Evolutionary conservation across 2,113 vertebrate genomes (phyloP).

Genomic region (Oceanites oceanicus): DNA sequence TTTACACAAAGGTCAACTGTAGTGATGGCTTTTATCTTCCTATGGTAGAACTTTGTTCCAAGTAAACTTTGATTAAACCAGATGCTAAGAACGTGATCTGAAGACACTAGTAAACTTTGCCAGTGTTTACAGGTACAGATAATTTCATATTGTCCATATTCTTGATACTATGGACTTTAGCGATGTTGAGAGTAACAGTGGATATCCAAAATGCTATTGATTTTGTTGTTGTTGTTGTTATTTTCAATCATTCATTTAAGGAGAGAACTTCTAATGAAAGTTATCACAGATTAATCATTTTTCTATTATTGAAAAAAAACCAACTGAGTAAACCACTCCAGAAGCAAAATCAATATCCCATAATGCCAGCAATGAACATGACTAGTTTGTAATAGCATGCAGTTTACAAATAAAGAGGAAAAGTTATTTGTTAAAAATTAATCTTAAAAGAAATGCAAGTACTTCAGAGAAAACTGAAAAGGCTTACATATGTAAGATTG

Average conservation of each 20-base stretch:
- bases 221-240: neutral
- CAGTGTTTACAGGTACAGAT: neutral
- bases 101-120: neutral
- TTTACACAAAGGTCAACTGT: conserved; percentile 48
- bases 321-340: neutral
- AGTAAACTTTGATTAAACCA: neutral
- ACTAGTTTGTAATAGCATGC: neutral
- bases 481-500: neutral
- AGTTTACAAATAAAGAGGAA: neutral
- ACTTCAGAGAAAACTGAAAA: neutral
- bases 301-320: neutral
- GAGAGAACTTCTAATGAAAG: neutral
- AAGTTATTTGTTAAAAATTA: neutral
- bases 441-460: neutral
- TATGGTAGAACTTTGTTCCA: neutral
- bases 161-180: neutral
- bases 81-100: neutral
- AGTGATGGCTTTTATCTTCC: conserved; percentile 36
- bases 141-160: neutral
- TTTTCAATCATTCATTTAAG: neutral
- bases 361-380: neutral
- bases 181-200: neutral
- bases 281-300: neutral
- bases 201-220: neutral
- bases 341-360: neutral